These are phyloP conservation scores for Thamnophis elegans DNA, from an alignment of 2,797 vertebrate genomes.

Conservation along the genomic window DNA sequence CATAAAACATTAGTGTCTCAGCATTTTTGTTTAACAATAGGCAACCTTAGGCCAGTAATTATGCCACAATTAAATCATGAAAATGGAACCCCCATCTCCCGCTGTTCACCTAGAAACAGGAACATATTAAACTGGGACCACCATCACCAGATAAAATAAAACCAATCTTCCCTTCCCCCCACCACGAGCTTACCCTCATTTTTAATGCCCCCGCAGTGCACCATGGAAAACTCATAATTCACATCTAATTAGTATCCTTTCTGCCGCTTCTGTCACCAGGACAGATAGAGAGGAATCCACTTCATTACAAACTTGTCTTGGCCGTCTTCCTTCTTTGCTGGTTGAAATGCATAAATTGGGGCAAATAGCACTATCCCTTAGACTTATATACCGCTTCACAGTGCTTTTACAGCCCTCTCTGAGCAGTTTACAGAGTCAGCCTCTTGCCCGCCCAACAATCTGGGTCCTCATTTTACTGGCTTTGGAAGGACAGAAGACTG, in stretches of 20 bases:
- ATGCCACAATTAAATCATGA: conserved; percentile 82
- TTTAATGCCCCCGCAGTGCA: conserved; percentile 81
- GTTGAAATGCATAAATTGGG: conserved; percentile 63
- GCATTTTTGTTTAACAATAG: conserved; percentile 80
- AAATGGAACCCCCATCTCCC: conserved; percentile 72
- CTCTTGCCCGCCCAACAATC: neutral
- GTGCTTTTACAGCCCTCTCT: neutral
- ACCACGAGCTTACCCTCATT: conserved; percentile 74
- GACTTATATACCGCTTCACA: neutral
- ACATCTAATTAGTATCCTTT: conserved; percentile 83
- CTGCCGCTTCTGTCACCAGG: conserved; percentile 77
- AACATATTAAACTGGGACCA: conserved; percentile 77
- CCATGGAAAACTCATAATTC: conserved; percentile 84
- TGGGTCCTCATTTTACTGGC: neutral
- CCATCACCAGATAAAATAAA: conserved; percentile 65
- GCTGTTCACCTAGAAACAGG: conserved; percentile 77
- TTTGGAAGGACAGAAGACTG: neutral
- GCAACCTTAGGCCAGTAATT: conserved; percentile 80
- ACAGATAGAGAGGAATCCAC: conserved; percentile 77
- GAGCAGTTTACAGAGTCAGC: neutral
- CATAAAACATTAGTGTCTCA: conserved; percentile 80
- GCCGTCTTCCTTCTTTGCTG: conserved; percentile 76
- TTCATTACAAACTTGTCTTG: conserved; percentile 72
- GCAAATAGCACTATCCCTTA: conserved; percentile 35
- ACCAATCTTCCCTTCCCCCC: conserved; percentile 31